phyloP scores from a whole-genome alignment of 2,888 invertebrate species.

The Eremobia ochroleuca region DNA sequence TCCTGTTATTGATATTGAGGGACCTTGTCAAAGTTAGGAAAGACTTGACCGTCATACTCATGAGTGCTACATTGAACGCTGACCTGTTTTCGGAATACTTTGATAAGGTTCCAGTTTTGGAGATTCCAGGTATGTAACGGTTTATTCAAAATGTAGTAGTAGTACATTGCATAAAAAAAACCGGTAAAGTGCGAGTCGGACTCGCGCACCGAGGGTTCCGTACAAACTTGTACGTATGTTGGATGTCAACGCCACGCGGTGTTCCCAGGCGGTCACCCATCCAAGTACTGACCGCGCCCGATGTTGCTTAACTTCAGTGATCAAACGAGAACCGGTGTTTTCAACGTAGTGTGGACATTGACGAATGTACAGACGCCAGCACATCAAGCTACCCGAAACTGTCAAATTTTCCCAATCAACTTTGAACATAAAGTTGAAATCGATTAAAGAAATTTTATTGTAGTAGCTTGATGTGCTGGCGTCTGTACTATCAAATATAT shows the following conservation, averaged over 20 bases:
- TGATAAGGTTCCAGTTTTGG: conserved; percentile 94
- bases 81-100: conserved; percentile 96
- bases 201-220: too few species aligned
- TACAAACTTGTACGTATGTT: too few species aligned
- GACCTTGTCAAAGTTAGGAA: conserved; percentile 93
- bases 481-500: background rate
- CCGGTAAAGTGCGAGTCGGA: too few species aligned
- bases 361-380: too few species aligned
- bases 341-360: too few species aligned
- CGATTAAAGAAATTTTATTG: too few species aligned
- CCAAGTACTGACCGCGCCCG: conserved; percentile 84
- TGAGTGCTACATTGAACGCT: conserved; percentile 98
- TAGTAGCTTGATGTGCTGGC: too few species aligned
- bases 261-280: conserved; percentile 85
- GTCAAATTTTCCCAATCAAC: too few species aligned
- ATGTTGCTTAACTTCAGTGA: conserved; percentile 86
- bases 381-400: too few species aligned
- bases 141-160: too few species aligned
- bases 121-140: conserved; percentile 97
- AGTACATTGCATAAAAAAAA: conserved; percentile 24
- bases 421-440: too few species aligned
- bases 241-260: conserved; percentile 69
- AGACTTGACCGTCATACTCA: conserved; percentile 96
- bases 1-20: conserved; percentile 95
- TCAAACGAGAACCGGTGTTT: too few species aligned